phyloP scores from a whole-genome alignment of 2,797 vertebrate species.

The Holocentrus rufus region DNA sequence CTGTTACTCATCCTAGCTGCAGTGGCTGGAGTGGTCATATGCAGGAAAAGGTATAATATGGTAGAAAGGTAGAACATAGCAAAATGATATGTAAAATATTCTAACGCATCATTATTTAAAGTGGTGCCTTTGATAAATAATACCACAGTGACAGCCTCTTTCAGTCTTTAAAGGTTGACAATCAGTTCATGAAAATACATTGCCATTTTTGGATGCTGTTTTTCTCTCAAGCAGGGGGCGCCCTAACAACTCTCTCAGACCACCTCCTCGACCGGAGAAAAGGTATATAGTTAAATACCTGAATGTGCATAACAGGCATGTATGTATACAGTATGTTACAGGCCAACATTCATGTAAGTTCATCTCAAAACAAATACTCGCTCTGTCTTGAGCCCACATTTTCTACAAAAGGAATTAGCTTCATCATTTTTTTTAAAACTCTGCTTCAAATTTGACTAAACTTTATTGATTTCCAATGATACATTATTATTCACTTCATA shows the following conservation, averaged over 20 bases:
- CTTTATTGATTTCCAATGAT: neutral
- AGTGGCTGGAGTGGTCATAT: constrained; percentile 36
- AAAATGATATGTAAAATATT: neutral
- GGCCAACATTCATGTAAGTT: no score
- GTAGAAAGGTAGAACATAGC: no score
- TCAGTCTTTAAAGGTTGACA: no score
- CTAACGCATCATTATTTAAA: neutral
- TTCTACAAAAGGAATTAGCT: no score
- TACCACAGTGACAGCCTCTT: no score
- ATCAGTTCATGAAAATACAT: neutral
- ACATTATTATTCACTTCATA: constrained; percentile 14
- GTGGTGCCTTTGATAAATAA: no score
- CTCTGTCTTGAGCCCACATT: no score
- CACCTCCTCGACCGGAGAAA: constrained; percentile 65
- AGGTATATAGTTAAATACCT: constrained; percentile 31
- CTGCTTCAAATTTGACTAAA: neutral
- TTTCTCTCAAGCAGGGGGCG: constrained; percentile 28
- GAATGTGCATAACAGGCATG: no score
- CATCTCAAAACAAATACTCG: no score
- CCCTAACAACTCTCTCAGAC: neutral
- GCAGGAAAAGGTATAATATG: constrained; percentile 47
- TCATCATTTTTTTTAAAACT: no score
- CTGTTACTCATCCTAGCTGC: constrained; percentile 25
- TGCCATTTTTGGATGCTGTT: neutral
- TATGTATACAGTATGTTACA: neutral